Evolutionary conservation across 1,140 invertebrate species (phyloP).

Genomic region (Ceratina australensis): DNA sequence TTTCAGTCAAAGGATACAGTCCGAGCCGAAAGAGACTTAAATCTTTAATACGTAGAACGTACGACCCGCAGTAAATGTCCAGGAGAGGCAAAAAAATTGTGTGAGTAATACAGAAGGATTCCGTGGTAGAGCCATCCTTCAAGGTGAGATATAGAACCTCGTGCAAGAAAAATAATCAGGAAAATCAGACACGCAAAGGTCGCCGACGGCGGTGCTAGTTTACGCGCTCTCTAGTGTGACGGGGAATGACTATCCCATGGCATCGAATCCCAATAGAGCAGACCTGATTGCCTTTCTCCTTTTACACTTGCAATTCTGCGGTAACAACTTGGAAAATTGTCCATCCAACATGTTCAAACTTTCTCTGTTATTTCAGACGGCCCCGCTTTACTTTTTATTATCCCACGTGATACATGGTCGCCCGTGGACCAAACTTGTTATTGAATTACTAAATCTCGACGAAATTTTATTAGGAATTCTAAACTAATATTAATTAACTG

Average conservation of each 20-base stretch:
- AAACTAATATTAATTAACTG: neutral
- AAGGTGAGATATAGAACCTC: neutral
- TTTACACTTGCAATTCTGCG: conserved; percentile 9
- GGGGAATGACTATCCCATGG: conserved; percentile 13
- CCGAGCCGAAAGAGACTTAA: too few species aligned
- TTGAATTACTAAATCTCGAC: too few species aligned
- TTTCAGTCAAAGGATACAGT: too few species aligned
- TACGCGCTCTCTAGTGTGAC: conserved; percentile 20
- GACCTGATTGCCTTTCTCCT: conserved; percentile 28
- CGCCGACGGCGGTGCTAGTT: conserved; percentile 2
- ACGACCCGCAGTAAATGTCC: neutral
- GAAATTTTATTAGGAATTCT: neutral
- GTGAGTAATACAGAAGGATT: neutral
- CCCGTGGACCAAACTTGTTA: too few species aligned
- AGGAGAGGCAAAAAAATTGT: neutral
- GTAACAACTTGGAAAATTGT: conserved; percentile 23
- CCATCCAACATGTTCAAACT: neutral
- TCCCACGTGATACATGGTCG: too few species aligned
- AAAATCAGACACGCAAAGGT: neutral
- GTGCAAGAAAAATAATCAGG: conserved; percentile 1
- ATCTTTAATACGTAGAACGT: too few species aligned
- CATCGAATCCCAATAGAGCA: conserved; percentile 19
- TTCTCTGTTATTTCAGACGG: neutral
- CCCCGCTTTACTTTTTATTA: too few species aligned
- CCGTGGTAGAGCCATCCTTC: neutral